Conservation (phyloP, 2,113 vertebrate genomes). For the Otis tarda region DNA sequence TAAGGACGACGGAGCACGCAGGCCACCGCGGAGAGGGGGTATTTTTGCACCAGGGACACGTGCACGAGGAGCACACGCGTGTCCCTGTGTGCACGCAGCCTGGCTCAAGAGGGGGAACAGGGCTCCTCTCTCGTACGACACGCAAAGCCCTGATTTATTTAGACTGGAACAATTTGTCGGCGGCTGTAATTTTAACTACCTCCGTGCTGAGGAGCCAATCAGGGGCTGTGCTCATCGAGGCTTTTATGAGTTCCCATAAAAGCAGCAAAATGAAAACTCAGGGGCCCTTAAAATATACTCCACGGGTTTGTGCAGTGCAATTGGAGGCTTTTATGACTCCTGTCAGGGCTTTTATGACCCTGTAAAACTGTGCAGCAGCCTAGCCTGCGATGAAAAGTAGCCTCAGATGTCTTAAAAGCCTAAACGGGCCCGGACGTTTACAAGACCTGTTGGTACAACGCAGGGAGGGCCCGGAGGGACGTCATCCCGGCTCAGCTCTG, state of each 20-base stretch:
- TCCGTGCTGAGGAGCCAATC: constrained; percentile 80
- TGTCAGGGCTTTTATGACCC: constrained; percentile 85
- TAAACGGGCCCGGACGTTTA: constrained; percentile 78
- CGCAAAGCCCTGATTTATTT: constrained; percentile 77
- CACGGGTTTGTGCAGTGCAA: constrained; percentile 80
- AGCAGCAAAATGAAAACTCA: constrained; percentile 88
- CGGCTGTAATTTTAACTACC: constrained; percentile 85
- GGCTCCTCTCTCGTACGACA: constrained; percentile 9
- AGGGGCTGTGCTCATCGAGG: constrained; percentile 67
- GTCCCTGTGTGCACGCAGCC: accelerated
- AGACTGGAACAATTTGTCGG: constrained; percentile 83
- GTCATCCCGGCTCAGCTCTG: neutral
- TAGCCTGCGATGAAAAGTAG: constrained; percentile 75
- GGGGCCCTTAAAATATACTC: constrained; percentile 88
- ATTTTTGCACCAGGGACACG: neutral
- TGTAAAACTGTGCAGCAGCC: constrained; percentile 80
- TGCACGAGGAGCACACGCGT: accelerated
- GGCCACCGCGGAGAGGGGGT: accelerated
- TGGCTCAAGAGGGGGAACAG: accelerated
- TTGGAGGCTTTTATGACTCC: constrained; percentile 85
- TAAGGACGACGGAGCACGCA: neutral
- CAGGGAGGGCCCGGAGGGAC: constrained; percentile 9
- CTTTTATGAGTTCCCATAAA: constrained; percentile 85
- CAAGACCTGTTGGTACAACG: constrained; percentile 57
- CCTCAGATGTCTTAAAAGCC: constrained; percentile 76